A percentile compares a stretch with the other conserved stretches of the same genome.
Conservation (phyloP, 2,888 invertebrate genomes). For the Dyspetes luteomarginatus region DNA sequence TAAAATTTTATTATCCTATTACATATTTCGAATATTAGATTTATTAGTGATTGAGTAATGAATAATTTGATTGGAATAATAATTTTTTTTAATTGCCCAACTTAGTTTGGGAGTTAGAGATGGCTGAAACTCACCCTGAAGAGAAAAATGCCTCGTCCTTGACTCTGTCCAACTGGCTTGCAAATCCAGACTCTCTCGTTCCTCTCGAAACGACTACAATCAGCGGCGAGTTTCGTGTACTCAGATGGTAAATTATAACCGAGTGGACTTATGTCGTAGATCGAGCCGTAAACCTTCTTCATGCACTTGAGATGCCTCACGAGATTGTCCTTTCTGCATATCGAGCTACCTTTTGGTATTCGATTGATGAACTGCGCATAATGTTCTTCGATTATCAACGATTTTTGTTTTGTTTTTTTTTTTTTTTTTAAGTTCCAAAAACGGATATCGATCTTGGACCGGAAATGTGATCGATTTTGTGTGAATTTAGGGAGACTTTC, state of each 20-base stretch:
- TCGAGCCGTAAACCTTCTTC: slow-evolving; percentile 91
- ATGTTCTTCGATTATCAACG: too few relatives aligned
- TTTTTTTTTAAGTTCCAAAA: too few relatives aligned
- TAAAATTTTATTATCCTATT: too few relatives aligned
- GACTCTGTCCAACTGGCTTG: slow-evolving; percentile 94
- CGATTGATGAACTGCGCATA: slow-evolving; percentile 91
- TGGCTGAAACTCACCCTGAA: slow-evolving; percentile 88
- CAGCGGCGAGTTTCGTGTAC: slow-evolving; percentile 92
- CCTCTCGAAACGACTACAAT: slow-evolving; percentile 86
- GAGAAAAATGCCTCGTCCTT: slow-evolving; percentile 92
- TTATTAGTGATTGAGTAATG: not conserved
- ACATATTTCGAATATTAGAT: too few relatives aligned
- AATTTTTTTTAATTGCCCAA: not conserved
- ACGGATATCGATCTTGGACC: too few relatives aligned
- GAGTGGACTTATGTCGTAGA: slow-evolving; percentile 92
- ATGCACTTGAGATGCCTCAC: slow-evolving; percentile 91
- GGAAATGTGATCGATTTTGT: too few relatives aligned
- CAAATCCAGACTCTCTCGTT: slow-evolving; percentile 90
- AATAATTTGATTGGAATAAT: not conserved
- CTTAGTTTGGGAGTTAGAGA: too few relatives aligned
- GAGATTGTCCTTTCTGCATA: slow-evolving; percentile 92
- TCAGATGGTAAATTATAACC: slow-evolving; percentile 93
- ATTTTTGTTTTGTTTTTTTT: too few relatives aligned
- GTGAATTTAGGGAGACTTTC: too few relatives aligned
- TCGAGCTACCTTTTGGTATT: slow-evolving; percentile 92